Base-by-base conservation (phyloP, 1,140 invertebrate genomes). In the Coenobita brevimanus region DNA sequence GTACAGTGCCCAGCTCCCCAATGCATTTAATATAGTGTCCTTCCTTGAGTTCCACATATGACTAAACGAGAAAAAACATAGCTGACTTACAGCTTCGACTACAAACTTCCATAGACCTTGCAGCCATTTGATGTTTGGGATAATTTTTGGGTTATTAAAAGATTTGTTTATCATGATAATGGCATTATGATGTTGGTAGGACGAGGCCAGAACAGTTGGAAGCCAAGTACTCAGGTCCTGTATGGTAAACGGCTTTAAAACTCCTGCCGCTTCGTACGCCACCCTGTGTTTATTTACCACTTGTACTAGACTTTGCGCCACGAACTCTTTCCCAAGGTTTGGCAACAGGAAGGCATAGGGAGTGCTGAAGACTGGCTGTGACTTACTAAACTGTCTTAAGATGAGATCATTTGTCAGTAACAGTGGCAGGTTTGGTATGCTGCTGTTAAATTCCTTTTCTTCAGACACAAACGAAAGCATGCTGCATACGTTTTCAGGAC, bases 221-320 rank as follows among this genome's bases (percentile, higher is more conserved):
- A 82, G 79, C 17, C 79, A 33, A 6, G 38, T 36, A 4, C 24
- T 36, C 24, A 82, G 38, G 60, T 82, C 79, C 8, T 62, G 10
- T 67, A 64, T n/a, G n/a, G 57, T 82, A 30, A 82, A 82, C 13
- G 36, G 27, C 38, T 82, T 82, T n/a, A 82, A n/a, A 21, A 82
- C 60, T 64, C 21, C 0, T 36, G 0, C 3, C 17, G 0, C 17
- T 21, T 24, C 30, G 36, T 38, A 21, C 17, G 41, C 8, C 15
- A n/a, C 0, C 21, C 38, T 24, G 17, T 30, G 10, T 10, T 46
- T 0, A 3, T 46, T 46, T 82, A 75, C 8, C 27, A 10, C 17
- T 3, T 1, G 2, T 38, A 62, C 82, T 50, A 75, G 17, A 24
- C 27, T 24, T 0, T 8, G 0, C 1, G 27, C 27, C 36, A 75